Base-by-base conservation (phyloP, 2,113 vertebrate species). In the Siniperca knerii region DNA sequence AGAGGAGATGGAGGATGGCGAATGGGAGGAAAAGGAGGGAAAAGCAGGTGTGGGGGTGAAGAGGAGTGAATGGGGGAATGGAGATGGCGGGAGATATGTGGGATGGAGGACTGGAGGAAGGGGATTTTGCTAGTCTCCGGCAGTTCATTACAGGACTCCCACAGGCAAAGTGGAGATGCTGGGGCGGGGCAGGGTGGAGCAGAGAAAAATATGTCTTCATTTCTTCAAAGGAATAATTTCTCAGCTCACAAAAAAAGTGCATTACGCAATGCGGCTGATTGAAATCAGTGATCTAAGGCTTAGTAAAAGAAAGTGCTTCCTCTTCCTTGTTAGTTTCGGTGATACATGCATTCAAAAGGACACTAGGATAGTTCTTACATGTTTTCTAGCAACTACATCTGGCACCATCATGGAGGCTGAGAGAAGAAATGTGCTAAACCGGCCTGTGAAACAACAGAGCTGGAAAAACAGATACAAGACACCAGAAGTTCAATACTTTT, bases 1-100 rank as follows among this genome's bases (percentile, higher is more conserved):
- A 4, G 29, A 60, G 65, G 33, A 83, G 85, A 78, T 16, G 21
- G 58, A 61, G 37, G 74, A 87, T 64, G 69, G 75, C 12, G 40
- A 42, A 5, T 40, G 50, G 70, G 83, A 86, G 86, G 86, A 85
- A 65, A 73, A 77, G 46, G 81, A 79, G 78, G 70, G 60, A 75
- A 78, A 48, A 77, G 76, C 62, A 75, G 75, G 80, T 21, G 83
- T 35, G 54, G 58, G 84, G 79, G 84, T 80, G 73, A 71, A 15
- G 55, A 78, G 71, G 80, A 85, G 74, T 25, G 21, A 35, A 86
- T 20, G 73, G 57, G 75, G 83, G 77, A 87, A 48, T 61, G 75
- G 80, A 78, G 74, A 89, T 77, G 84, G 60, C 11, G 23, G 77
- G 66, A 87, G 83, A 87, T 79, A 79, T 75, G 79, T 72, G 70